Conservation (phyloP, 2,888 invertebrate genomes). For the Scrobipalpa costella region DNA sequence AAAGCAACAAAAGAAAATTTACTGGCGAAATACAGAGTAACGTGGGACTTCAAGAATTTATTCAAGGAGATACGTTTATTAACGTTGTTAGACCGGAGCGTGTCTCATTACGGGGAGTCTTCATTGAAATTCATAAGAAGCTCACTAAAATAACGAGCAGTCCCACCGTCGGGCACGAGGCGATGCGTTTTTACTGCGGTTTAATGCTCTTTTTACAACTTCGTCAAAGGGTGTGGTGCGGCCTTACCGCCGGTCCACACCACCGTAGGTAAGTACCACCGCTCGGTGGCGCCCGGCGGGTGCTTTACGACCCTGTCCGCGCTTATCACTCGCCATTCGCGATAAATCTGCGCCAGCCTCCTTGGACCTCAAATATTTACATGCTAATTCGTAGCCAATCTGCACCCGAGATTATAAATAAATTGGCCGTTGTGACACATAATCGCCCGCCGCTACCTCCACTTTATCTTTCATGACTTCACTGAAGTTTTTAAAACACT, state of each 20-base stretch:
- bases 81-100: constrained; percentile 47
- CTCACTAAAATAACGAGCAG: constrained; percentile 70
- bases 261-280: no score
- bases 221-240: constrained; percentile 74
- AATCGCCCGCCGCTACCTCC: constrained; percentile 58
- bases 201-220: constrained; percentile 81
- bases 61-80: constrained; percentile 43
- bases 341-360: constrained; percentile 77
- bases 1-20: constrained; percentile 3
- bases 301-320: constrained; percentile 74
- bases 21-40: constrained; percentile 7
- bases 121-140: constrained; percentile 80
- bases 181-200: constrained; percentile 80
- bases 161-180: constrained; percentile 54
- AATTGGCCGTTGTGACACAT: constrained; percentile 68
- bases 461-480: constrained; percentile 75
- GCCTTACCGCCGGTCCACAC: constrained; percentile 44
- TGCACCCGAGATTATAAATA: constrained; percentile 79
- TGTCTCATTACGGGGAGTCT: constrained; percentile 62
- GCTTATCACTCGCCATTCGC: constrained; percentile 73
- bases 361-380: constrained; percentile 80
- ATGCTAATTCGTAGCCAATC: constrained; percentile 80
- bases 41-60: constrained; percentile 16
- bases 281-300: constrained; percentile 48
- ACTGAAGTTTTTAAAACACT: constrained; percentile 68